Base-by-base conservation (phyloP, 2,113 vertebrate genomes). In the Hyaena hyaena region DNA sequence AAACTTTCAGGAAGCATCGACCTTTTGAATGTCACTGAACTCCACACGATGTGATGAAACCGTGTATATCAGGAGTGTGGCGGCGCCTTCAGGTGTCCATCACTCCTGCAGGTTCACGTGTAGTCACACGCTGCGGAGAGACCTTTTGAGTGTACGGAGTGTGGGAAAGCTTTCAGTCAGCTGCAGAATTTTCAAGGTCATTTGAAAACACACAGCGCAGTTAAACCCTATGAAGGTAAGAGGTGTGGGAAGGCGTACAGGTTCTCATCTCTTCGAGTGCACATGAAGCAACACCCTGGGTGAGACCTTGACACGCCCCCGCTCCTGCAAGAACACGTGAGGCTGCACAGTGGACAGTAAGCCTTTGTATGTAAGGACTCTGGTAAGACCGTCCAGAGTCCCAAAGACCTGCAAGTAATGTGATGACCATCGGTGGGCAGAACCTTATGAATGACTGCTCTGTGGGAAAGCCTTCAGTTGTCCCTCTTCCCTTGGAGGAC, bases 401-500 rank as follows among this genome's bases (percentile, higher is more conserved):
- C 28, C 65, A 31, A 6, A 33, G 12, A 31, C 65, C 65, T 15
- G 28, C 21, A 21, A 21, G 55, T 58, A 21, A 15, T 58, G 55
- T 21, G 55, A 21, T 7, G 19, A 21, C 19, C 55, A 17, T 58
- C 0, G 7, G 19, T 21, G 55, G 26, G 28, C 28, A 66, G 12
- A 16, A 66, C 65, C 28, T 7, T 33, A 15, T 15, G 5, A 66
- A 66, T 33, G 5, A 31, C 65, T 2, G 28, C 28, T 28, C 7
- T 94, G 77, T 58, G 95, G 96, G 45, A 86, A 90, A 85, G 53
- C 63, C 63, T 65, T 65, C 63, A 61, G 35, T 88, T 69, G 86
- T 23, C 86, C 58, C 50, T 88, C n/a, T 26, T 88, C 69, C 14
- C 69, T 65, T 65, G 4, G 76, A 91, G 28, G 65, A 16, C 28